A percentile compares a stretch with the other conserved stretches of the same genome.
Conservation (phyloP, 2,797 vertebrate species). For the Pachyuromys duprasi region DNA sequence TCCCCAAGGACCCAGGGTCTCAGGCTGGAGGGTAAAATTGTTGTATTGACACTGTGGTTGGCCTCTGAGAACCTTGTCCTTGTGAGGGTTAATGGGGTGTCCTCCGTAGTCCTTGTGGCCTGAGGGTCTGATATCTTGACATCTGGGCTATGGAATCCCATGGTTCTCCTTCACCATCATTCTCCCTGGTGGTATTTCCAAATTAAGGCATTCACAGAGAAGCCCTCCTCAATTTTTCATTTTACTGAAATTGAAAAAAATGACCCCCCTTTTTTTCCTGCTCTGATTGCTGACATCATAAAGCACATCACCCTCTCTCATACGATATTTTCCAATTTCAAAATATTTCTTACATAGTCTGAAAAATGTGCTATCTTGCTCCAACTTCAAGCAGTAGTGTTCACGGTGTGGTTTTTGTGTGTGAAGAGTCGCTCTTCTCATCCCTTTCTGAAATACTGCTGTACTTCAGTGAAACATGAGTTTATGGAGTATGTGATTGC, state of each 20-base stretch:
- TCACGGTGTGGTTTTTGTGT: neutral
- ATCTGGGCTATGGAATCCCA: neutral
- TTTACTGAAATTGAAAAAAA: slow-evolving; percentile 60
- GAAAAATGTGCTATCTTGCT: neutral
- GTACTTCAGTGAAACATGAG: neutral
- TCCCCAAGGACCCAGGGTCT: neutral
- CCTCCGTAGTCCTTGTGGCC: neutral
- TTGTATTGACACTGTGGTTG: neutral
- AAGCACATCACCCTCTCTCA: neutral
- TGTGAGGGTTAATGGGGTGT: neutral
- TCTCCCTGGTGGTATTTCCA: neutral
- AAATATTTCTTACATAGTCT: neutral
- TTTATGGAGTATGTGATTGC: neutral
- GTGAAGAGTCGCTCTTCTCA: neutral
- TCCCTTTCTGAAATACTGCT: neutral
- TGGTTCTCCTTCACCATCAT: neutral
- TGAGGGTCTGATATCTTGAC: slow-evolving; percentile 13
- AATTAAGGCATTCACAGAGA: neutral
- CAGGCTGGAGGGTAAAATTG: neutral
- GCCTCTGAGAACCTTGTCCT: neutral
- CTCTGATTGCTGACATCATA: neutral
- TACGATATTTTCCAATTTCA: slow-evolving; percentile 5
- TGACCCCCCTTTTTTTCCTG: neutral
- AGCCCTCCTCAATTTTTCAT: slow-evolving; percentile 1
- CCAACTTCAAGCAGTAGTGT: neutral